Evolutionary conservation across 35 echinoderm and acorn worm species (phyloP), one percentile per base, ranked within the genome.

Genomic region (Acanthaster planci): DNA sequence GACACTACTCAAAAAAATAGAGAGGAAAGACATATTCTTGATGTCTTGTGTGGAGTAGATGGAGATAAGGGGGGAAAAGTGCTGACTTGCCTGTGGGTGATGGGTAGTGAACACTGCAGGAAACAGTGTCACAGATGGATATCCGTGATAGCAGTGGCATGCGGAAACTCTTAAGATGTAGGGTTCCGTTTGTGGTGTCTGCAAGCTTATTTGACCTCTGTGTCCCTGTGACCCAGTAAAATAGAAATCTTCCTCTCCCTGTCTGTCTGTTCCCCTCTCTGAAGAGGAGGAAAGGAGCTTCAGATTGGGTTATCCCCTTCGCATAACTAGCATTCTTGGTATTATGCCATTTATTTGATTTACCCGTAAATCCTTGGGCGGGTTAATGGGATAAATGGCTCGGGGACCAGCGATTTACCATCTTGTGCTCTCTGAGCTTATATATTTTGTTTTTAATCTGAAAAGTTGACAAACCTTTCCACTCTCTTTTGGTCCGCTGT

Each of bases 281-380:
- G n/a, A n/a, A n/a, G n/a, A n/a, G n/a, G n/a, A 12, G 12, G 12
- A 47, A 47, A 47, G 42, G 42, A 47, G 42, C 42, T 12, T 12
- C 19, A 72, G 64, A 72, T 10, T 72, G 29, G 34, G 34, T 8
- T 7, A 19, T 26, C 64, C 57, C 26, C 64, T 26, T 31, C 26
- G 23, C 64, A 72, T 72, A 72, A 34, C 64, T 31, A 26, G 64
- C 64, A 72, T 72, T 26, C 64, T 34, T 68, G 23, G 64, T 72
- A 72, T 72, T 72, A 72, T 31, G 34, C 42, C 64, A 72, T 12
- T 72, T 72, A 72, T 72, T 72, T 72, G 64, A 72, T 72, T 72
- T 72, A 72, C 64, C 64, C 34, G 64, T 72, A 72, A 72, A 30
- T 72, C 26, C 64, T 14, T 2, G 15, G 21, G 8, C 64, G 4